Evolutionary conservation across 2,797 vertebrate species (phyloP), one percentile per base, ranked within the genome.

Genomic region (Helarctos malayanus): DNA sequence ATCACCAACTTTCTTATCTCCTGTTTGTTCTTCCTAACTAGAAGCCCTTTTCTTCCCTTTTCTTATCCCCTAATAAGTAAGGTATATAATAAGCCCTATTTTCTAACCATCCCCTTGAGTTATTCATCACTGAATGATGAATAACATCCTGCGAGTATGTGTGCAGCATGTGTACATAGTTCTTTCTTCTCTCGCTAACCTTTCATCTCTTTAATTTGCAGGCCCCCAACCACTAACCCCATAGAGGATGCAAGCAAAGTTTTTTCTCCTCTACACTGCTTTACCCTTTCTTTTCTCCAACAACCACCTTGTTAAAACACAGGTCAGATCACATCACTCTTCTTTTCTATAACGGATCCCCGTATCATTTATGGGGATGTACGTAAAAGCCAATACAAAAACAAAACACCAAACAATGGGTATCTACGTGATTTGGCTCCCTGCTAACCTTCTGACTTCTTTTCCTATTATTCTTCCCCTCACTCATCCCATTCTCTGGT

Each of bases 341-440:
- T 84, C 29, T 93, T 88, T 93, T 69, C 95, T 89, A 47, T n/a
- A 45, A 38, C 13, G 35, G 71, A 71, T 84, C 85, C n/a, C 49
- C 27, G 2, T 2, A 25, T 54, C 41, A 87, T 7, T 21, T 69
- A 29, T 80, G 47, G 23, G 56, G 41, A 41, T 41, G 41, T 41
- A 41, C 41, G 7, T 19, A 83, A 90, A 94, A 68, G 47, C 16
- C 80, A 38, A 96, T 61, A 61, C 59, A 61, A 75, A 52, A 23
- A 38, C 21, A 71, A 71, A 38, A 63, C 25, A 75, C 16, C 19
- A 41, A 1, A 85, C 19, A 84, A 41, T n/a, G 23, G 19, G 3
- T 21, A 54, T 68, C 45, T 52, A 19, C 4, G 21, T 10, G 10
- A 69, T 45, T 41, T 96, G 14, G 49, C 6, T 57, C 27, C 18